Base-by-base conservation (phyloP, 2,113 vertebrate species). In the Dromiciops gliroides region DNA sequence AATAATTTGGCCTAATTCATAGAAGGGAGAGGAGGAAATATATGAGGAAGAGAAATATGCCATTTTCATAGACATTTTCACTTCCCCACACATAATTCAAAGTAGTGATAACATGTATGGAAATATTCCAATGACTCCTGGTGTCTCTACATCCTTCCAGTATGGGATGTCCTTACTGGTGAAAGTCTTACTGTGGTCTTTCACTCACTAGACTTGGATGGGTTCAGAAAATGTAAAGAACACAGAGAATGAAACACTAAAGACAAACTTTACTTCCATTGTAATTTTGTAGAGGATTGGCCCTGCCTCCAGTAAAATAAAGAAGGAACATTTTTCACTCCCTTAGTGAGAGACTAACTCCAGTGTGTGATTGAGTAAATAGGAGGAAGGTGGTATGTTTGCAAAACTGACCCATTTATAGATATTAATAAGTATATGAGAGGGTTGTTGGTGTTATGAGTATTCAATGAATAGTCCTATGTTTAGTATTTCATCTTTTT, bases 191-290 rank as follows among this genome's bases (percentile, higher is more conserved):
- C 19, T 83, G 31, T 83, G n/a, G 37, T 44, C n/a, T 44, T 83
- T 83, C 67, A 83, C 19, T 83, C 44, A 22, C 67, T 83, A 83
- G 67, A 2, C 37, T 83, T 44, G 16, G 7, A 83, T 83, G 67
- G 67, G 19, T 28, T 83, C 67, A 44, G 67, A 83, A 60, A 44
- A 44, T 83, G 19, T 47, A 3, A 95, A 83, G 28, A 3, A 1
- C 44, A 14, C 11, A 9, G 44, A 93, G 44, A 93, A 60, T 93
- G 49, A 44, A 53, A 47, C 88, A 50, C 10, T n/a, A 92, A 88
- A 91, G 93, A 91, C 19, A 91, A 89, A 93, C 92, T 89, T 95
- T 12, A 95, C 90, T 31, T 0, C 48, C 23, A 92, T 88, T 28
- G 26, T 7, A 94, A 24, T 51, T 94, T 93, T 91, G 56, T 89